phyloP scores from a whole-genome alignment of 92 coral and sea anemone species.

The Porites cylindrica region DNA sequence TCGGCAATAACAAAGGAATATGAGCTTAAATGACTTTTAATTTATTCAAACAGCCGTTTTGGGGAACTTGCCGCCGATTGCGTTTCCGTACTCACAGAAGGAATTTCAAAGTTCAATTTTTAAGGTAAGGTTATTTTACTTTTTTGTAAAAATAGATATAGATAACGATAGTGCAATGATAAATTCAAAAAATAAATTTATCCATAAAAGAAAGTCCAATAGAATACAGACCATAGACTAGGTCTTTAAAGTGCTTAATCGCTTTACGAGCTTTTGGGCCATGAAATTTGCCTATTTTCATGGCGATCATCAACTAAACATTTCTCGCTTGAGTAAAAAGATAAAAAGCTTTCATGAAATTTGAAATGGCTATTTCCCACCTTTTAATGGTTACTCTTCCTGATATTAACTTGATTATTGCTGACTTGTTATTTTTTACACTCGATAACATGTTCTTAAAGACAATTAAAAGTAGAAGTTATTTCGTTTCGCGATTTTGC shows the following conservation, averaged over 20 bases:
- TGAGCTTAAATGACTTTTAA: conserved; percentile 9
- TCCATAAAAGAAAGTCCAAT: background rate
- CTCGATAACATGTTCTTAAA: background rate
- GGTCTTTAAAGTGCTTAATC: background rate
- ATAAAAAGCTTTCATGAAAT: background rate
- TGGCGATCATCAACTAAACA: background rate
- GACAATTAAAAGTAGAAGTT: background rate
- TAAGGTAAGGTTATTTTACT: conserved; percentile 19
- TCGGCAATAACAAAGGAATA: background rate
- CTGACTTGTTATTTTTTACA: background rate
- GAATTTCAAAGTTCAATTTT: background rate
- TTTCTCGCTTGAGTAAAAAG: background rate
- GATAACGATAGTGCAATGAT: background rate
- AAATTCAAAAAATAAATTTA: background rate
- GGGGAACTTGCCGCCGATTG: background rate
- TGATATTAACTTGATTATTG: background rate
- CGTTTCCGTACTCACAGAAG: conserved; percentile 1
- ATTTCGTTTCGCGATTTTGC: background rate
- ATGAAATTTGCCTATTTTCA: background rate
- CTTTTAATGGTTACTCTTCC: background rate
- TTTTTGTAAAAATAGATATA: background rate
- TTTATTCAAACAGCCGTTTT: conserved; percentile 37
- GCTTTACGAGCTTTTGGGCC: background rate
- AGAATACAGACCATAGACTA: background rate
- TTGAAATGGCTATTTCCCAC: background rate